Evolutionary conservation across 1,140 invertebrate genomes (phyloP).

Genomic region (Temnothorax nylanderi): DNA sequence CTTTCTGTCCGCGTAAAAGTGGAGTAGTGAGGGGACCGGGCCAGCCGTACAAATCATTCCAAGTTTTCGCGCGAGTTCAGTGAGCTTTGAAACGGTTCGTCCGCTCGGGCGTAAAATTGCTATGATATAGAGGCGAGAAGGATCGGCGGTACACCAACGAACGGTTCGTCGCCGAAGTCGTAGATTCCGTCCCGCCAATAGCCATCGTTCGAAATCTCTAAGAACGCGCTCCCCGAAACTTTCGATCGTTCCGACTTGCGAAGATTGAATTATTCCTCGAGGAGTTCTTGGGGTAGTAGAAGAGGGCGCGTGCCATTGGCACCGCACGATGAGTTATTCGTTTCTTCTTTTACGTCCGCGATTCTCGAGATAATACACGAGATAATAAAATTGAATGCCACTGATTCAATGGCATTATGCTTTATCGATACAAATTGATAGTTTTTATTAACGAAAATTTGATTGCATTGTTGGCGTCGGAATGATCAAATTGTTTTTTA

Average conservation of each 20-base stretch:
- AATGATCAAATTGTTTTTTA: background rate
- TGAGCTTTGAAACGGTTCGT: constrained; percentile 75
- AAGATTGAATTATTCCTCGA: constrained; percentile 81
- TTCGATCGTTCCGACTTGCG: constrained; percentile 74
- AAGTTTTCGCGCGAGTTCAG: constrained; percentile 79
- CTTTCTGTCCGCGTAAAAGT: background rate
- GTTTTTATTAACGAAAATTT: constrained; percentile 1
- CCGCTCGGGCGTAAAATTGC: constrained; percentile 81
- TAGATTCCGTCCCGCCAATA: constrained; percentile 59
- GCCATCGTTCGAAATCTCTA: constrained; percentile 68
- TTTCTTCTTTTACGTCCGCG: constrained; percentile 30
- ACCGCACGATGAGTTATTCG: constrained; percentile 69
- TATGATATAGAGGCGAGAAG: constrained; percentile 79
- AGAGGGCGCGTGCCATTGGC: constrained; percentile 66
- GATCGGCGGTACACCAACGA: constrained; percentile 41
- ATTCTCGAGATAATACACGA: background rate
- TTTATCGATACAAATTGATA: background rate
- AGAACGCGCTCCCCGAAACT: constrained; percentile 75
- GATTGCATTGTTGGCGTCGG: background rate
- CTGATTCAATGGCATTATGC: background rate
- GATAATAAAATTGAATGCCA: constrained; percentile 29
- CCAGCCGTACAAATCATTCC: constrained; percentile 80
- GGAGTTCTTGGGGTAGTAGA: constrained; percentile 69
- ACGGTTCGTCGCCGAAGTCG: constrained; percentile 40
- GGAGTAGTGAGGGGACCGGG: constrained; percentile 57